Base-by-base conservation (phyloP, 2,888 invertebrate genomes). In the Bugula neritina region DNA sequence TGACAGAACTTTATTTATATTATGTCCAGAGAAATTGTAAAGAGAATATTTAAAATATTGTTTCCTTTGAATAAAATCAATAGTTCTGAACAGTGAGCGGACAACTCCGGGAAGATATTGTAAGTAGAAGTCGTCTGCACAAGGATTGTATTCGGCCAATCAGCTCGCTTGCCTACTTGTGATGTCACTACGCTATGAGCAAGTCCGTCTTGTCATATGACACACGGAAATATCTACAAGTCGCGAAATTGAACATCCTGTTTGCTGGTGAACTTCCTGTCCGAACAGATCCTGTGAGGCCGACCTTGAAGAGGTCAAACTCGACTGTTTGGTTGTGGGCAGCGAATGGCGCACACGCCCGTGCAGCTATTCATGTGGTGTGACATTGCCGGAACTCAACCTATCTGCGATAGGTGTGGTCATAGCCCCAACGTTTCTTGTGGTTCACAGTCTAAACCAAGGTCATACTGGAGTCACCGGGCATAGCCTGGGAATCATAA, bases 321-420 rank as follows among this genome's bases (percentile, higher is more conserved):
- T 27, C n/a, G 10, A 10, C n/a, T 25, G 63, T 10, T 63, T 31
- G 2, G 29, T 25, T 63, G 31, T n/a, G 31, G 63, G 25, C 13
- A 63, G 31, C 13, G 13, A 13, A 25, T 13, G 21, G 63, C 34
- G 13, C 34, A 63, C 34, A 34, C 63, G n/a, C 31, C 34, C 63
- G 63, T 63, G 23, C 63, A 63, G 63, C 63, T 63, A 63, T 63
- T 63, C 63, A 63, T 63, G 63, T 63, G n/a, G 63, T 63, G 63
- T 63, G 17, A 29, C 63, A 29, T 63, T 63, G 31, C 31, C 13
- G 63, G 63, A 63, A 63, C 63, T 63, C 63, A 63, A 63, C 63
- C 63, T 63, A 63, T 63, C 10, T 63, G 31, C 29, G 13, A 63
- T 63, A 63, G 63, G 63, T 27, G n/a, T 27, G 27, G 63, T 63